Evolutionary conservation across 1,140 invertebrate species (phyloP).

Genomic region (Himalopsyche phryganea): DNA sequence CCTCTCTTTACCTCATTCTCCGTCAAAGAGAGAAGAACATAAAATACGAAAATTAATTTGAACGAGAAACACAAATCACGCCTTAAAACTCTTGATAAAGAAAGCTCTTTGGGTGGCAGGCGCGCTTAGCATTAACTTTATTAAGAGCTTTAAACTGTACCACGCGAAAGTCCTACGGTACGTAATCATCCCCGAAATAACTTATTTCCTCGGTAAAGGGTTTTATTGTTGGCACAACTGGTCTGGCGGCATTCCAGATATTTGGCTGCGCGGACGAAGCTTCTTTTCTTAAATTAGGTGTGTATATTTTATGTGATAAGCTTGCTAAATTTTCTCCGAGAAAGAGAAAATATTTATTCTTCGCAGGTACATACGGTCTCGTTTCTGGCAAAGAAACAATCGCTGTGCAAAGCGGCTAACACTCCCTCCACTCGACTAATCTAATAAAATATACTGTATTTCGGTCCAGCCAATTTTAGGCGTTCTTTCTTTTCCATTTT

Average conservation of each 20-base stretch:
- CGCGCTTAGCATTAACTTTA: constrained; percentile 26
- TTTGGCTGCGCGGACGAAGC: constrained; percentile 1
- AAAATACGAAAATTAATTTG: constrained; percentile 30
- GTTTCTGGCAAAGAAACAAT: constrained; percentile 1
- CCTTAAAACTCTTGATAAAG: constrained; percentile 24
- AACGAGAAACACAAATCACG: constrained; percentile 28
- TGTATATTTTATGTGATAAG: constrained; percentile 32
- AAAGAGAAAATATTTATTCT: constrained; percentile 17
- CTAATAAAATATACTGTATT: constrained; percentile 21
- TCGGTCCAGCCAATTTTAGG: too few species aligned
- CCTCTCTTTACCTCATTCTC: not conserved
- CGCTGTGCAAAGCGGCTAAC: constrained; percentile 12
- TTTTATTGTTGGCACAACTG: constrained; percentile 6
- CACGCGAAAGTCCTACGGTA: too few species aligned
- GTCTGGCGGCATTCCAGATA: constrained; percentile 10
- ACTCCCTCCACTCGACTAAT: constrained; percentile 19
- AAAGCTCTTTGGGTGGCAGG: constrained; percentile 9
- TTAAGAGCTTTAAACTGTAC: constrained; percentile 21
- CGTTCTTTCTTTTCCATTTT: too few species aligned
- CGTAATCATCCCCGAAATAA: too few species aligned
- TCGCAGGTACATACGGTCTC: not conserved
- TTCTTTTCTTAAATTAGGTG: constrained; percentile 18
- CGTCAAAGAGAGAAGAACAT: constrained; percentile 1
- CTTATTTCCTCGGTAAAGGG: constrained; percentile 7
- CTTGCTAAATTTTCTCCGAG: constrained; percentile 10